These are phyloP conservation scores for Spatulosminthurus flaviceps DNA, from an alignment of 2,888 invertebrate species.

Conservation along the genomic window DNA sequence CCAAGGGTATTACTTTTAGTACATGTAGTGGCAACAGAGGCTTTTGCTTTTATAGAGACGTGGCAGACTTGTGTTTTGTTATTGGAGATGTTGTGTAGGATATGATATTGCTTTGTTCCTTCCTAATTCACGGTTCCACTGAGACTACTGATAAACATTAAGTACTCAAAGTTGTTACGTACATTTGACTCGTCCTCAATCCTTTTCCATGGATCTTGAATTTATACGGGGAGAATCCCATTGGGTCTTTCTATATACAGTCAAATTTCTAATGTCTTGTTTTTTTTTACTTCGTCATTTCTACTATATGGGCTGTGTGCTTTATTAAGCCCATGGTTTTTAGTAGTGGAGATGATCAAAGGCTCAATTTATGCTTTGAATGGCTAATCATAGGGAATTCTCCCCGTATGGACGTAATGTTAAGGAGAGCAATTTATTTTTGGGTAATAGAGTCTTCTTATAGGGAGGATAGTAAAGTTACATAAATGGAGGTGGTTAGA, in stretches of 20 bases:
- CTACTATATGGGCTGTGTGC: background rate
- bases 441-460: too few species aligned
- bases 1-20: background rate
- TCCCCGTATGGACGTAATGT: too few species aligned
- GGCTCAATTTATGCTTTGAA: background rate
- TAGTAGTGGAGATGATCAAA: background rate
- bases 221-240: too few species aligned
- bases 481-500: too few species aligned
- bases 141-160: slow-evolving; percentile 36
- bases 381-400: background rate
- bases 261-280: background rate
- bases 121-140: slow-evolving; percentile 22
- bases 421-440: too few species aligned
- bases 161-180: background rate
- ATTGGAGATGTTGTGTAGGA: background rate
- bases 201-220: too few species aligned
- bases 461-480: too few species aligned
- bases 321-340: background rate
- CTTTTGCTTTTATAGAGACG: background rate
- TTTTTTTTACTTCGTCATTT: background rate
- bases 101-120: background rate
- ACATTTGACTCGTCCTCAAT: background rate
- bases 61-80: background rate
- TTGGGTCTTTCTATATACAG: background rate
- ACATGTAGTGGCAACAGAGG: background rate